Conservation (phyloP, 2,888 invertebrate species). For the Chrysomela aeneicollis region DNA sequence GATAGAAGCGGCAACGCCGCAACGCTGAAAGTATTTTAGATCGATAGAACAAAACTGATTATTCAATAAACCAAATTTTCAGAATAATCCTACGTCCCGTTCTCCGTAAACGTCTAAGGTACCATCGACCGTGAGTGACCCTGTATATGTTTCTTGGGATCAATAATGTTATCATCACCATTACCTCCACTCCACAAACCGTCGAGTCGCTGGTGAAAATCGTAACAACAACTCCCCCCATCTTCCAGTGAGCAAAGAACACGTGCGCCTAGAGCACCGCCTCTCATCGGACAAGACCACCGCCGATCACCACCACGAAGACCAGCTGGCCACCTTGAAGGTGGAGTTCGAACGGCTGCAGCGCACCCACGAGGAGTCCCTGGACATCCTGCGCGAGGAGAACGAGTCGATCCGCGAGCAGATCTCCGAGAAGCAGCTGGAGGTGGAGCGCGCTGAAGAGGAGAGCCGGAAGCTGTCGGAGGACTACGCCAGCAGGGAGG, state of each 20-base stretch:
- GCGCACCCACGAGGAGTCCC: conserved; percentile 55
- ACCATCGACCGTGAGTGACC: no score
- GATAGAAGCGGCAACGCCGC: no score
- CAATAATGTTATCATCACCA: no score
- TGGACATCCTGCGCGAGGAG: conserved; percentile 59
- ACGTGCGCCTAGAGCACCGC: conserved; percentile 52
- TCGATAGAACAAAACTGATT: no score
- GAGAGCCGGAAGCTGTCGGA: conserved; percentile 53
- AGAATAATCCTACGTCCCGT: no score
- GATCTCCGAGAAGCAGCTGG: conserved; percentile 56
- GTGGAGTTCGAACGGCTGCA: conserved; percentile 56
- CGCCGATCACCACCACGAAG: conserved; percentile 51
- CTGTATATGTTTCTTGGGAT: no score
- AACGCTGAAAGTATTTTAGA: no score
- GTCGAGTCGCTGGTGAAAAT: no score
- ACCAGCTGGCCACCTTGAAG: conserved; percentile 52
- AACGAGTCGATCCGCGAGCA: conserved; percentile 59
- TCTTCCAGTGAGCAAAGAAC: conserved; percentile 59
- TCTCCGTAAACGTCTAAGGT: no score
- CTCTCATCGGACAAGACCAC: conserved; percentile 51
- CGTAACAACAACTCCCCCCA: no score
- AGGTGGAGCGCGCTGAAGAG: conserved; percentile 38
- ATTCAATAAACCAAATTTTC: no score
- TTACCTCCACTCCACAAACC: no score
- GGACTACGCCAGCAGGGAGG: conserved; percentile 55